A percentile compares a stretch with the other conserved stretches of the same genome.
These are phyloP conservation scores for Hylomyscus alleni DNA, from an alignment of 2,797 vertebrate species.

Conservation along the genomic window DNA sequence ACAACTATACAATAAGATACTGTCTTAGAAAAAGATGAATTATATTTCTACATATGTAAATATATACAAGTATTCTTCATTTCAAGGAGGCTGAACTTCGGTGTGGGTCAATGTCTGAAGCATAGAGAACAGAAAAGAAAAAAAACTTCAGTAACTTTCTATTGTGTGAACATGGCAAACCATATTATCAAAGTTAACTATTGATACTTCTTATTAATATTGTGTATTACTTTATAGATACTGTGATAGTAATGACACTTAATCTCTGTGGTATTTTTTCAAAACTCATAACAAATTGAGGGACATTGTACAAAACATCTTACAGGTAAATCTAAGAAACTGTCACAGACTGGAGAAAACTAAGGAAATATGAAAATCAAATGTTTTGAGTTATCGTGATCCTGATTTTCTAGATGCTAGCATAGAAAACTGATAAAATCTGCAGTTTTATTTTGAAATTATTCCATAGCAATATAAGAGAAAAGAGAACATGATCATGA, in stretches of 20 bases:
- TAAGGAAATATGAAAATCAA: slow-evolving; percentile 47
- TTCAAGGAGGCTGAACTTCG: slow-evolving; percentile 33
- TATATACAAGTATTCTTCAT: neutral
- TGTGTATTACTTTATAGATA: neutral
- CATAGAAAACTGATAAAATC: slow-evolving; percentile 32
- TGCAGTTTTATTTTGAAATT: slow-evolving; percentile 58
- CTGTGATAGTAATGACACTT: slow-evolving; percentile 31
- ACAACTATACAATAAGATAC: neutral
- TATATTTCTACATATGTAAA: neutral
- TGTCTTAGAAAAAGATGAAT: neutral
- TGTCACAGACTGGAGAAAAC: slow-evolving; percentile 21
- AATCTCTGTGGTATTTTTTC: neutral
- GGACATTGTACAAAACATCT: slow-evolving; percentile 3
- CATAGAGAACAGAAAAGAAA: slow-evolving; percentile 52
- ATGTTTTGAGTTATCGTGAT: slow-evolving; percentile 32
- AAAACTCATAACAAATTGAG: slow-evolving; percentile 54
- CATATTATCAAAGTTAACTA: slow-evolving; percentile 48
- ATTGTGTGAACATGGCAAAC: slow-evolving; percentile 40
- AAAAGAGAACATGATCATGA: neutral
- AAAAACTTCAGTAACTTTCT: neutral
- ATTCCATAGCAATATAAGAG: slow-evolving; percentile 8
- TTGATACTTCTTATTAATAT: slow-evolving; percentile 31
- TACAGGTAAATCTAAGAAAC: slow-evolving; percentile 7
- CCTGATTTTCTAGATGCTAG: neutral
- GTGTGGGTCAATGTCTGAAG: neutral